phyloP scores from a whole-genome alignment of 1,140 invertebrate species.

The Argopecten irradians region DNA sequence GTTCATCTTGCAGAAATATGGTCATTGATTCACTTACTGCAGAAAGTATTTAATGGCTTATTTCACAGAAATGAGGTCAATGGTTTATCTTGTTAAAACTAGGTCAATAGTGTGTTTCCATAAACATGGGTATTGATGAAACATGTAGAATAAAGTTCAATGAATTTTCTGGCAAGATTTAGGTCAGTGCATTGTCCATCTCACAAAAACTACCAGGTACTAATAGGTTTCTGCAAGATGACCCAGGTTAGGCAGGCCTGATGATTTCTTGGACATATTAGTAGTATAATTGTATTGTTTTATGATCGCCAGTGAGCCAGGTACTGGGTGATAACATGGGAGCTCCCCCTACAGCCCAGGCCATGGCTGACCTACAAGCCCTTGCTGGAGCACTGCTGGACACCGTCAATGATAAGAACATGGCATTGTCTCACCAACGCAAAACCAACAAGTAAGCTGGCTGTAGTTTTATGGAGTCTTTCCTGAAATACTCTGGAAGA shows the following conservation, averaged over 20 bases:
- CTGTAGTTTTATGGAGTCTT: neutral
- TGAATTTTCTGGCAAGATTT: too few relatives aligned
- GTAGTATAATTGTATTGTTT: too few relatives aligned
- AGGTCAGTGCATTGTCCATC: too few relatives aligned
- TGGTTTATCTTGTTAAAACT: neutral
- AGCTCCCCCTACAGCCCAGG: constrained; percentile 84
- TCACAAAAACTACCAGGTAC: too few relatives aligned
- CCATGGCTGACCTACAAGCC: constrained; percentile 85
- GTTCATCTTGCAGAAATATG: too few relatives aligned
- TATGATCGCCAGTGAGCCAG: constrained; percentile 19
- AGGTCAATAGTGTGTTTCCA: neutral
- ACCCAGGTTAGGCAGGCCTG: too few relatives aligned
- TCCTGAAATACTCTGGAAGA: neutral
- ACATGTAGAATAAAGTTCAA: too few relatives aligned
- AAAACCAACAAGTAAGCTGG: constrained; percentile 85
- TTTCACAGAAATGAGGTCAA: neutral
- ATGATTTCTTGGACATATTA: too few relatives aligned
- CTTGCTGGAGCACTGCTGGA: constrained; percentile 87
- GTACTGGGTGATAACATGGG: constrained; percentile 56
- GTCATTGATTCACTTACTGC: too few relatives aligned
- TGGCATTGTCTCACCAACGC: constrained; percentile 88
- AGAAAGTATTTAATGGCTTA: constrained; percentile 52
- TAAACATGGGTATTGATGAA: too few relatives aligned
- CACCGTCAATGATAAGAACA: constrained; percentile 89
- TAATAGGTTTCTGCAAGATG: too few relatives aligned